phyloP scores from a whole-genome alignment of 2,888 invertebrate genomes.

The Protodeltote pygarga region DNA sequence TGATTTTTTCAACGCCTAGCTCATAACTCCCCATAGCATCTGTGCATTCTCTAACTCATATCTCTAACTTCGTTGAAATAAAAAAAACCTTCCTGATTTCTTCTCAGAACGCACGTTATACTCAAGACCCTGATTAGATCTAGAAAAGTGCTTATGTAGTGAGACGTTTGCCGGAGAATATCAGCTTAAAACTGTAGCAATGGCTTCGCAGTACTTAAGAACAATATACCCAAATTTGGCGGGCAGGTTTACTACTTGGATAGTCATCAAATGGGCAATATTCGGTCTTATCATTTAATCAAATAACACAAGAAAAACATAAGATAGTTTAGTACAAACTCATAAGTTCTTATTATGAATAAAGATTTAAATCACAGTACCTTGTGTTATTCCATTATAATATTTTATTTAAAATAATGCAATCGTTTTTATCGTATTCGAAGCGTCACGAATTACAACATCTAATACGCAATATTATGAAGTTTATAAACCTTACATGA shows the following conservation, averaged over 20 bases:
- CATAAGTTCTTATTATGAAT: too few species aligned
- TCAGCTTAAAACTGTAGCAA: too few species aligned
- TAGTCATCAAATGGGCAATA: conserved; percentile 29
- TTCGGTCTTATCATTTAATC: conserved; percentile 9
- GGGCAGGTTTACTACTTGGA: conserved; percentile 16
- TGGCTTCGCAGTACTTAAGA: too few species aligned
- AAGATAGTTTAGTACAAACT: neutral
- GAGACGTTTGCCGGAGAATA: conserved; percentile 39
- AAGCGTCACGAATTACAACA: too few species aligned
- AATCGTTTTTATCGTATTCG: too few species aligned
- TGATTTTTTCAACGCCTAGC: too few species aligned
- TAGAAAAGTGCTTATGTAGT: conserved; percentile 24
- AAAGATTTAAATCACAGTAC: neutral
- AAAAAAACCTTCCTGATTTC: conserved; percentile 14
- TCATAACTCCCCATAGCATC: too few species aligned
- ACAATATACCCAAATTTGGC: conserved; percentile 28
- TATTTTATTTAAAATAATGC: too few species aligned
- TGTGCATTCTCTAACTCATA: neutral
- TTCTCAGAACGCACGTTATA: conserved; percentile 31
- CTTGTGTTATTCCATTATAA: too few species aligned
- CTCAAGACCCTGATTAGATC: conserved; percentile 41
- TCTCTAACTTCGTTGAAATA: conserved; percentile 4
- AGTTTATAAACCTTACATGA: too few species aligned
- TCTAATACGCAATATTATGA: too few species aligned
- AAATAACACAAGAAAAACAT: neutral